phyloP scores from a whole-genome alignment of 2,797 vertebrate genomes.

The Xerus rutilus region DNA sequence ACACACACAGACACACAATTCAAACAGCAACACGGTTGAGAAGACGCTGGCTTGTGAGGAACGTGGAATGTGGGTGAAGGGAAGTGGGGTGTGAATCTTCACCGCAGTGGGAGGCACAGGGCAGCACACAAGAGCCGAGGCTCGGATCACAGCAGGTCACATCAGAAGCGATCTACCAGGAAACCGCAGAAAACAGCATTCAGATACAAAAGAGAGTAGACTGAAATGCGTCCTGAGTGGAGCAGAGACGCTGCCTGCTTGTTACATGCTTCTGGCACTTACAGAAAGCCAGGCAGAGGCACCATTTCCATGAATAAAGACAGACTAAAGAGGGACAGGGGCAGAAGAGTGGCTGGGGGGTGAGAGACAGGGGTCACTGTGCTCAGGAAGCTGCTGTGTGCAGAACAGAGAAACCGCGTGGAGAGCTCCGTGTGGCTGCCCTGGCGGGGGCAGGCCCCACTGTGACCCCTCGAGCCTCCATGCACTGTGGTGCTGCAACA shows the following conservation, averaged over 20 bases:
- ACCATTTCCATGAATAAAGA: neutral
- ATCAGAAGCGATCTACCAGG: too few species aligned
- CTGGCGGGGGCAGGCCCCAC: too few species aligned
- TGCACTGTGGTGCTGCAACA: too few species aligned
- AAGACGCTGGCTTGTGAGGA: neutral
- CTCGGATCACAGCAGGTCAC: rapidly evolving
- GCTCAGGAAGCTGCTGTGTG: neutral
- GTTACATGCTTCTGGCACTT: too few species aligned
- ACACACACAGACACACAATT: neutral
- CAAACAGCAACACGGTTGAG: neutral
- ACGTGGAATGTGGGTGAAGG: rapidly evolving
- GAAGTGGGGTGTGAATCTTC: neutral
- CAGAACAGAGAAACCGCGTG: rapidly evolving
- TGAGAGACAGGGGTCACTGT: rapidly evolving
- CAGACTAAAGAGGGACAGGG: neutral
- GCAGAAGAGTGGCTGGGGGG: neutral
- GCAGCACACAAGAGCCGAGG: too few species aligned
- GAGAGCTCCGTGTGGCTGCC: rapidly evolving
- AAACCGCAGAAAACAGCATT: neutral
- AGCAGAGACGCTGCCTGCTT: neutral
- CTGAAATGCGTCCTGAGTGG: neutral
- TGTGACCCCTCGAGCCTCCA: too few species aligned
- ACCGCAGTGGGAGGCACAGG: neutral
- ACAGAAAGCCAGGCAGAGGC: neutral
- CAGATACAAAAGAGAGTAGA: neutral